Evolutionary conservation across 2,113 vertebrate species (phyloP).

Genomic region (Clarias macrocephalus): DNA sequence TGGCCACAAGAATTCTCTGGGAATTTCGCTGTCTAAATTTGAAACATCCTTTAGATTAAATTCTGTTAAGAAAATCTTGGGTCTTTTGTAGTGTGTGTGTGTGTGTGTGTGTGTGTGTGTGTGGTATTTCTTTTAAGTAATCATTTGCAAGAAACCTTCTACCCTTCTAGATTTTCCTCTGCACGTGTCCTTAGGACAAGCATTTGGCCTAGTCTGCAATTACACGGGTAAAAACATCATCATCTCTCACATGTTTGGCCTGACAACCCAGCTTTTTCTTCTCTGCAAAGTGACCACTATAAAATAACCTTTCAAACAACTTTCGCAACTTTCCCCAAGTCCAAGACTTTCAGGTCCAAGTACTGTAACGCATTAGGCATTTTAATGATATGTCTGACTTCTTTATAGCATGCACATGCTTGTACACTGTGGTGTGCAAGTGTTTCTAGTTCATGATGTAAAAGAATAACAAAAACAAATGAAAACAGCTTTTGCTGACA

Average conservation of each 20-base stretch:
- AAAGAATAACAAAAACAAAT: neutral
- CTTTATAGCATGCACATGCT: neutral
- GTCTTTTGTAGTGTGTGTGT: neutral
- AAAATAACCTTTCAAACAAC: neutral
- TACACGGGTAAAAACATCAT: neutral
- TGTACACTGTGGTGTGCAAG: too few species aligned
- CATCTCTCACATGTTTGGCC: neutral
- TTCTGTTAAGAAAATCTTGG: neutral
- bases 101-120: neutral
- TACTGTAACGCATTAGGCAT: too few species aligned
- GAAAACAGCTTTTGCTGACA: neutral
- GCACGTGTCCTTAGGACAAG: neutral
- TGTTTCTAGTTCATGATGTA: neutral
- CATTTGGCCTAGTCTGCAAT: neutral
- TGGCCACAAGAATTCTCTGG: neutral
- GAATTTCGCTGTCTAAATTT: neutral
- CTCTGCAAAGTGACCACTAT: neutral
- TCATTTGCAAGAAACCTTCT: neutral
- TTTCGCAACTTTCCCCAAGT: neutral
- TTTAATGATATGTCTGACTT: neutral
- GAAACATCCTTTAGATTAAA: neutral
- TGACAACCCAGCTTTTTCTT: neutral
- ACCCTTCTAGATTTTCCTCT: neutral
- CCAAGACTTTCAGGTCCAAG: neutral
- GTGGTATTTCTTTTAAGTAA: neutral